Evolutionary conservation across 2,888 invertebrate species (phyloP).

Genomic region (Pristionchus exspectatus): DNA sequence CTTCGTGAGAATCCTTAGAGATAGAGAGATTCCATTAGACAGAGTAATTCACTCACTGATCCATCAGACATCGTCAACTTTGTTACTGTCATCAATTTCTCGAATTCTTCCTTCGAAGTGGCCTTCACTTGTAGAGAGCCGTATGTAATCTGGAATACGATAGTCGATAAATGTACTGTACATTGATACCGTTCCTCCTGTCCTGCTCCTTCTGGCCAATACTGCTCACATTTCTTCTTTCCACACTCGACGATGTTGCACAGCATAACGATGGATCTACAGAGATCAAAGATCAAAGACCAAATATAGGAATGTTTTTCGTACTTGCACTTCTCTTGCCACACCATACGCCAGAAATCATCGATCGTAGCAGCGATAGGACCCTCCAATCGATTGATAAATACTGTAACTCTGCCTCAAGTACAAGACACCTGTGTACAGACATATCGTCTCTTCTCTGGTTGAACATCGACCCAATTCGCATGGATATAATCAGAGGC

Average conservation of each 20-base stretch:
- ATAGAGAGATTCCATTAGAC: not conserved
- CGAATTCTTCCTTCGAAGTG: constrained; percentile 63
- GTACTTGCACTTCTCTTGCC: constrained; percentile 67
- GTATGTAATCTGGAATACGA: constrained; percentile 55
- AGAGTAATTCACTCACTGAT: not conserved
- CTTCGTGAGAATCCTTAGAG: constrained; percentile 39
- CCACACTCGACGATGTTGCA: constrained; percentile 69
- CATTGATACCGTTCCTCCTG: constrained; percentile 2
- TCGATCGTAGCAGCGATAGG: constrained; percentile 70
- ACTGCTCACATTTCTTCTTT: constrained; percentile 74
- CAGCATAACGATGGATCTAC: constrained; percentile 67
- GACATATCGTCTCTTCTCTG: constrained; percentile 62
- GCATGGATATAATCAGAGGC: constrained; percentile 72
- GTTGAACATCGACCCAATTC: constrained; percentile 67
- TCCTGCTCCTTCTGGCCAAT: constrained; percentile 67
- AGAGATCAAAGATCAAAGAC: constrained; percentile 28
- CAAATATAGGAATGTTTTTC: not conserved
- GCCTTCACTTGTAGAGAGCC: constrained; percentile 65
- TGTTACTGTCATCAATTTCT: constrained; percentile 62
- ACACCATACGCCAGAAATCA: constrained; percentile 71
- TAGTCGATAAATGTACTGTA: not conserved
- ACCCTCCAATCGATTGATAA: constrained; percentile 56
- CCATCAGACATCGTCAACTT: constrained; percentile 61
- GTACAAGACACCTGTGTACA: constrained; percentile 64
- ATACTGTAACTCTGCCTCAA: not conserved